Base-by-base conservation (phyloP, 1,140 invertebrate species). In the Vollenhovia emeryi region DNA sequence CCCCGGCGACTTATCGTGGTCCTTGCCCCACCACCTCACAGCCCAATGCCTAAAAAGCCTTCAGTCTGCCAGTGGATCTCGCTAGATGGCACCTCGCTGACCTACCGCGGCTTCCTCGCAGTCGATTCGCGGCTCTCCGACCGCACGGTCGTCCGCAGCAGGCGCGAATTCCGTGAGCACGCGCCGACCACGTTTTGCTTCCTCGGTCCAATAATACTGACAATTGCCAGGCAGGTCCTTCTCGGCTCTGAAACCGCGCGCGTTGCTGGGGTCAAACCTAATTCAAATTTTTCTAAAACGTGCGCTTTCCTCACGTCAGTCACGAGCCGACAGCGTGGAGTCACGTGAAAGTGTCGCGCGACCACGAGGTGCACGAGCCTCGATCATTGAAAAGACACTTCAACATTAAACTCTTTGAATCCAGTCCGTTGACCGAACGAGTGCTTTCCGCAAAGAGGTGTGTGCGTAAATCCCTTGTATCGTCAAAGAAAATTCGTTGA, bases 311-410 rank as follows among this genome's bases (percentile, higher is more conserved):
- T 87, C 91, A 92, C 43, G 88, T 91, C 87, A 71, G 84, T 87
- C 91, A 90, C 90, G 84, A 87, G 87, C 91, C 69, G 84, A 86
- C 92, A 89, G 89, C 92, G 91, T 88, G 92, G 87, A 86, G 89
- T 87, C 90, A 91, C 89, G 87, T 91, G 87, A 30, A 45, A 50
- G 75, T 57, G 40, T 59, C 40, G 48, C 21, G 60, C 36, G 60
- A 60, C 66, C 52, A 48, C 74, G 64, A 85, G 82, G 43, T 86
- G 24, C 30, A 62, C 18, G 59, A 84, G 64, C 36, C 74, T 66
- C 59, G 45, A 79, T 84, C 57, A 21, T 59, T 45, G 1, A 43
- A 30, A 45, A 57, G 4, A 18, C 57, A 60, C 11, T 57, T 24
- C 3, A 18, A 84, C 3, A 7, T n/a, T 33, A n/a, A 13, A 76